Evolutionary conservation across 2,113 vertebrate genomes (phyloP), one percentile per base, ranked within the genome.

Genomic region (Hyperoodon ampullatus): DNA sequence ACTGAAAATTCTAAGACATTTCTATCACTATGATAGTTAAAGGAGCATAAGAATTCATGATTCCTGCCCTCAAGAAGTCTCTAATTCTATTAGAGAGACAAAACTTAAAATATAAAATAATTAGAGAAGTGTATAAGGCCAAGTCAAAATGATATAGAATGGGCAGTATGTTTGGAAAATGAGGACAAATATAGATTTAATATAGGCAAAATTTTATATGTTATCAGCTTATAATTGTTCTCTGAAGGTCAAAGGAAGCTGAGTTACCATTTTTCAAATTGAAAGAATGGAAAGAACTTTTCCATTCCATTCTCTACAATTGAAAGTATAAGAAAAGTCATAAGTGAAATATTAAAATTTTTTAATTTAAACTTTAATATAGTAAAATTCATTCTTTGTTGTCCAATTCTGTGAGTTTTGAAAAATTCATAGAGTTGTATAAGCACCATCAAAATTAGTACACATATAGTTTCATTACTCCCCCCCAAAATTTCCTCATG

Each of bases 1-100:
- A 61, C 35, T 85, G 24, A 84, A 23, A 50, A 84, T 89, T 71
- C 11, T 84, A 96, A 93, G 71, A 85, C 7, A 89, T 84, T 70
- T 47, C 53, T 10, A 55, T 77, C 63, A 71, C 18, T 60, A 3
- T 70, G 39, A 53, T 53, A 68, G 8, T 71, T 86, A 70, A 30
- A 55, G 53, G 72, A 83, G 60, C 58, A 42, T 44, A 26, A 42
- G 26, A 70, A 53, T 6, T 50, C 16, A 28, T 50, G 53, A 5
- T 63, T 42, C 5, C 21, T 87, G n/a, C 21, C 55, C 21, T 80
- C 11, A 65, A 24, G 58, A 82, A 72, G 81, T 55, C 35, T 80
- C 55, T 72, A 87, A 91, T 78, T 35, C 12, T 81, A 47, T 65
- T 21, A 44, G 16, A 53, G 16, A 86, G 89, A 87, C 44, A 87